A percentile compares a stretch with the other conserved stretches of the same genome.
These are phyloP conservation scores for Hydrochoerus hydrochaeris DNA, from an alignment of 2,113 vertebrate species.

Conservation along the genomic window DNA sequence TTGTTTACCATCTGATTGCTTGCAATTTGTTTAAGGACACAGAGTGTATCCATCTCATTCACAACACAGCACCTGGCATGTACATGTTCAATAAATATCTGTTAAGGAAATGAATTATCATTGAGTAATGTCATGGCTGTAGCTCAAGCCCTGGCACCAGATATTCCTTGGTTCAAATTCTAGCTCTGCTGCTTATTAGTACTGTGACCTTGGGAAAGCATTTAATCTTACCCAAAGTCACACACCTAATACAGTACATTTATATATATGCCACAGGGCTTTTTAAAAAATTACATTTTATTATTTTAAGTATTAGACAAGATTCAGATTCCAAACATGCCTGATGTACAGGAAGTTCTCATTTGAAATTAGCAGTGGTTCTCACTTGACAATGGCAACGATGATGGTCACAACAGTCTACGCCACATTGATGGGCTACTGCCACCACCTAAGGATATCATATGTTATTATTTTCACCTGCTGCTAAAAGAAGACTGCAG, in stretches of 20 bases:
- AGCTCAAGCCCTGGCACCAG: neutral
- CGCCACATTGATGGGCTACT: fast-evolving
- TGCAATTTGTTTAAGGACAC: neutral
- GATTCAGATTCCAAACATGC: neutral
- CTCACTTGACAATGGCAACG: neutral
- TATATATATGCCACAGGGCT: neutral
- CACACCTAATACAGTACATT: neutral
- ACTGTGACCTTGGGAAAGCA: neutral
- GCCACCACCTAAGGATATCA: neutral
- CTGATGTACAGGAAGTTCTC: neutral
- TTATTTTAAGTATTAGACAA: neutral
- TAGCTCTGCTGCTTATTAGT: neutral
- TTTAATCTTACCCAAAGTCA: neutral
- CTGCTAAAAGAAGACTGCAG: neutral
- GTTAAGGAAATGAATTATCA: neutral
- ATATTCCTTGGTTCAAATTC: neutral
- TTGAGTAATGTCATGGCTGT: neutral
- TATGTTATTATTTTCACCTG: neutral
- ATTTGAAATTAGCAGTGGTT: neutral
- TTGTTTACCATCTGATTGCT: neutral
- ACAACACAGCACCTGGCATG: neutral
- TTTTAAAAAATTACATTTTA: neutral
- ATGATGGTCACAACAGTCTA: neutral
- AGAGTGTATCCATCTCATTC: neutral
- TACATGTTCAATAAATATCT: neutral